A percentile compares a stretch with the other conserved stretches of the same genome.
Evolutionary conservation across 2,113 vertebrate species (phyloP).

Genomic region (Pterocles burchelli): DNA sequence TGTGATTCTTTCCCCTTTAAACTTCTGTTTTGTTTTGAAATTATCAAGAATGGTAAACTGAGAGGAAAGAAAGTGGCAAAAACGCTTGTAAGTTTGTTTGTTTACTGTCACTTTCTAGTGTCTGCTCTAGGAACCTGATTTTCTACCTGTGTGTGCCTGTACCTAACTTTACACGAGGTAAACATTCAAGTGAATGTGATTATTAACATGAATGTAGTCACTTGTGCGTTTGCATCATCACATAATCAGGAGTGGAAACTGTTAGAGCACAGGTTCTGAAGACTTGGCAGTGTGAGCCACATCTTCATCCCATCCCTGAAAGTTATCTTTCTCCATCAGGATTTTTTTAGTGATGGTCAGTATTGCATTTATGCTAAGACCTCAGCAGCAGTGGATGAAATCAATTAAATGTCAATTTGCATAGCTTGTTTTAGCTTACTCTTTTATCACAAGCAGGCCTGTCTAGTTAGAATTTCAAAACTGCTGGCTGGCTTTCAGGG

Average conservation of each 20-base stretch:
- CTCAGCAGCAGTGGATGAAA: background rate
- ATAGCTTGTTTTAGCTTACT: background rate
- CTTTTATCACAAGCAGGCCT: background rate
- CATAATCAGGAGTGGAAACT: fast-evolving
- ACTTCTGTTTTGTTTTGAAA: background rate
- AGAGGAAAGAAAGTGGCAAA: background rate
- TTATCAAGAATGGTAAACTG: background rate
- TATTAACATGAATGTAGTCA: background rate
- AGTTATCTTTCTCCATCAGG: background rate
- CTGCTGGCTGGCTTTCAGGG: background rate
- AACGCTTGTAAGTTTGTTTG: background rate
- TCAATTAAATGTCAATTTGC: background rate
- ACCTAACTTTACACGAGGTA: background rate
- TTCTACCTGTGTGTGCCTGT: fast-evolving
- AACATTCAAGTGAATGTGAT: background rate
- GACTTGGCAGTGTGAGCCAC: background rate
- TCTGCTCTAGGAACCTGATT: fast-evolving
- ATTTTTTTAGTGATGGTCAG: background rate
- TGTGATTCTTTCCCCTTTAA: background rate
- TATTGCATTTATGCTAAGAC: background rate
- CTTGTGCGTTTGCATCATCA: background rate
- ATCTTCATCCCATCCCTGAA: background rate
- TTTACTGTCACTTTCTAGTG: background rate
- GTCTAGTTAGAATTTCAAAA: background rate
- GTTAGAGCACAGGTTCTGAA: background rate